Base-by-base conservation (phyloP, 2,113 vertebrate genomes). In the Ancistrus triradiatus region DNA sequence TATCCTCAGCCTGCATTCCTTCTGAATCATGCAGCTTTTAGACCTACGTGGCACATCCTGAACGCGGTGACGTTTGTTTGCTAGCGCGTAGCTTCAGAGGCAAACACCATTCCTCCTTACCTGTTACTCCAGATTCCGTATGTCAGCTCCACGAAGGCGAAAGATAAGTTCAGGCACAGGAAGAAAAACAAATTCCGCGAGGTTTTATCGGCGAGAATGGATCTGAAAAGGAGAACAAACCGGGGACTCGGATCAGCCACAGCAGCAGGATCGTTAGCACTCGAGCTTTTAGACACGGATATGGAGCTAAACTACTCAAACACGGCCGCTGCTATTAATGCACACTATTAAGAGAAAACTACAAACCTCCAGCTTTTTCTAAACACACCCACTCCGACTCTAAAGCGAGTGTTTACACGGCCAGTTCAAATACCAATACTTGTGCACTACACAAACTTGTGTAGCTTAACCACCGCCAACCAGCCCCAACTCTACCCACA, bases 71-170 rank as follows among this genome's bases (percentile, higher is more conserved):
- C 46, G 70, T 59, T 17, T 21, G 17, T 49, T 47, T 38, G 44
- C 19, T 60, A 47, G 21, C 17, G 7, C 13, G 28, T 35, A 22
- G 50, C 24, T 3, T 17, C 13, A 31, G 17, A 6, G 6, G 13
- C 19, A 63, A n/a, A 3, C 6, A 18, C 19, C n/a, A 4, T 17
- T 4, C 10, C 2, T 19, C 2, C 80, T 59, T 89, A 98, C 95
- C 95, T 98, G 93, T 98, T 98, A 77, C 93, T 98, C 95, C 95
- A 98, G 79, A 98, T 90, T 60, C 95, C 95, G 63, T 94, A 98
- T 3, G 81, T 81, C 2, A 98, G 79, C 82, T 98, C 95, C 81
- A 98, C 94, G 69, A 98, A 98, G 33, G 94, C 95, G 78, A 98
- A 98, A 40, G 94, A 98, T 1, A 98, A 89, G 49, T 98, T 98